Conservation (phyloP, 1,140 invertebrate species). For the Calephelis virginiensis region DNA sequence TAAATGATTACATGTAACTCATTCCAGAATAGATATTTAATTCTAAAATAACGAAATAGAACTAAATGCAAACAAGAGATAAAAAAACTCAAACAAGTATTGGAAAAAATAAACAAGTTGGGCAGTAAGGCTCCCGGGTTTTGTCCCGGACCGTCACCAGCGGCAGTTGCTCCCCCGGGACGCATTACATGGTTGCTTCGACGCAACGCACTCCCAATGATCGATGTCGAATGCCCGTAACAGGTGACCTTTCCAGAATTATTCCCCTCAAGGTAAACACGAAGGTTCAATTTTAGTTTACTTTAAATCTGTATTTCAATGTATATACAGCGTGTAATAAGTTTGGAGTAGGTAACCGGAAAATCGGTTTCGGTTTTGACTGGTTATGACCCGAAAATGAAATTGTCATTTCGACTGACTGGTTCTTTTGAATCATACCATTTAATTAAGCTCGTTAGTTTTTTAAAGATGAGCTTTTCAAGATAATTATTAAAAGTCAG, state of each 20-base stretch:
- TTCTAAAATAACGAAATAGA: constrained; percentile 15
- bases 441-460: too few relatives aligned
- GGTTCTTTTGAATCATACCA: too few relatives aligned
- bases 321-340: too few relatives aligned
- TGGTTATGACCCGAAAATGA: too few relatives aligned
- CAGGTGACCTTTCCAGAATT: constrained; percentile 75
- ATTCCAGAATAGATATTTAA: background rate
- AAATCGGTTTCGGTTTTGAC: too few relatives aligned
- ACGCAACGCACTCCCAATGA: constrained; percentile 69
- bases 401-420: too few relatives aligned
- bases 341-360: too few relatives aligned
- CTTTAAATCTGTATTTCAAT: constrained; percentile 39
- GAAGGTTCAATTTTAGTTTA: too few relatives aligned
- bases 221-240: constrained; percentile 72
- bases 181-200: constrained; percentile 68
- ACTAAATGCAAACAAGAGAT: background rate
- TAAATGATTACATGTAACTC: too few relatives aligned
- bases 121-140: constrained; percentile 52
- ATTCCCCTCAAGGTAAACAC: too few relatives aligned
- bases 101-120: constrained; percentile 53
- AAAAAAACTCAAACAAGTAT: constrained; percentile 5
- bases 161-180: constrained; percentile 57
- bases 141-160: constrained; percentile 57
- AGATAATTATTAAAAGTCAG: too few relatives aligned
- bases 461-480: too few relatives aligned